Percentiles rank a stretch among this genome's conserved stretches.
Conservation (phyloP, 2,113 vertebrate species). For the Dicentrarchus labrax region DNA sequence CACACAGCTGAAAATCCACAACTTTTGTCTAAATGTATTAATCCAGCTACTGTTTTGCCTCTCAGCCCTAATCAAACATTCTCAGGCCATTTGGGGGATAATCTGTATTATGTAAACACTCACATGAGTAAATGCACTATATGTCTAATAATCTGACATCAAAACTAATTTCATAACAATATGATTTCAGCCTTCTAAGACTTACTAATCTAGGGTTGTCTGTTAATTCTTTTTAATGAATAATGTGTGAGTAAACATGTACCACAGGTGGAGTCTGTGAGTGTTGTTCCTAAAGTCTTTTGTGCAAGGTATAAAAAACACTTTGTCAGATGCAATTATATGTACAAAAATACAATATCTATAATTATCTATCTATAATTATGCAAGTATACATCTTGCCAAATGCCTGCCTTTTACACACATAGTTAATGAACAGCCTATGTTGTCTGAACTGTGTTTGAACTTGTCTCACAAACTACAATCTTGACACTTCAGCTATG, state of each 20-base stretch:
- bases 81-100: slow-evolving; percentile 39
- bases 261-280: too few relatives aligned
- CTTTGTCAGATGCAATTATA: neutral
- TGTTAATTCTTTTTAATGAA: neutral
- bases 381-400: neutral
- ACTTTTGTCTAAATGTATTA: slow-evolving; percentile 53
- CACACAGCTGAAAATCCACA: slow-evolving; percentile 51
- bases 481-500: neutral
- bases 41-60: slow-evolving; percentile 48
- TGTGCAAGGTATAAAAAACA: neutral
- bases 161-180: neutral
- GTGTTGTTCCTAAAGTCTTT: neutral
- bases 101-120: slow-evolving; percentile 35
- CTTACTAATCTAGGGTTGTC: too few relatives aligned
- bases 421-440: slow-evolving; percentile 6
- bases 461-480: slow-evolving; percentile 20
- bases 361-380: neutral
- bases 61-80: slow-evolving; percentile 27
- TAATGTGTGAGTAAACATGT: neutral
- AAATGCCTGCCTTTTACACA: neutral
- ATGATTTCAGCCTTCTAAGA: neutral
- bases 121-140: neutral
- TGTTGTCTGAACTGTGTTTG: slow-evolving; percentile 35
- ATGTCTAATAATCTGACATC: neutral
- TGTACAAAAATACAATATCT: neutral